Evolutionary conservation across 1,140 invertebrate species (phyloP), one percentile per base, ranked within the genome.

Genomic region (Piezodorus guildinii): DNA sequence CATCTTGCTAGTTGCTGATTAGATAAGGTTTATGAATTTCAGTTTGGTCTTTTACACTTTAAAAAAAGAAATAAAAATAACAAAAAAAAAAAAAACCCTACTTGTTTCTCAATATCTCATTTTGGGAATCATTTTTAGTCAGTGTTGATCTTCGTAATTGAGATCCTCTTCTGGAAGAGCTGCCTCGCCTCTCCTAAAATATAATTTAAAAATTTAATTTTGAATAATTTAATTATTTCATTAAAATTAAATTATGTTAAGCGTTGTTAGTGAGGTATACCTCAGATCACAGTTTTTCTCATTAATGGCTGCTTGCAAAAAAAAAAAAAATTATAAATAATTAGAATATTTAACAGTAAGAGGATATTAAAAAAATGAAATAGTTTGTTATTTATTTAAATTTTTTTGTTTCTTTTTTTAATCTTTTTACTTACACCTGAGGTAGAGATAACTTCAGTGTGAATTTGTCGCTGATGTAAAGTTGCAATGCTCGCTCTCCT

Each of bases 401-500:
- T 39, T 39, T 39, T 39, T 39, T 39, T 39, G 6, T 39, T 39
- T 39, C 12, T 10, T 39, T 39, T 39, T 62, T 43, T 15, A 49
- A 12, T 62, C 44, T 45, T 45, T 49, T 23, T 58, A 63, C 44
- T 65, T 64, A 65, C 63, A 67, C 60, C 54, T 19, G 60, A 25
- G 27, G 61, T 58, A 51, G 34, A 17, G 27, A 46, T 21, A 39
- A 46, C 17, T 46, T 67, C 59, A 39, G 45, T 10, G 14, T 44
- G 51, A 54, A 30, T 63, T 46, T 65, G 66, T 27, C 56, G 39
- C 30, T 62, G 60, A 60, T 64, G 64, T 30, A 67, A 25, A n/a
- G 66, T 67, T 39, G 66, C 66, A 49, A 67, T 65, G 27, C 63
- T 65, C 45, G 66, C 66, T 39, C 66, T 51, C 17, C 66, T 62